Percentiles rank a stretch among this genome's conserved stretches.
phyloP scores from a whole-genome alignment of 2,888 invertebrate genomes.

The Elysia crispata region DNA sequence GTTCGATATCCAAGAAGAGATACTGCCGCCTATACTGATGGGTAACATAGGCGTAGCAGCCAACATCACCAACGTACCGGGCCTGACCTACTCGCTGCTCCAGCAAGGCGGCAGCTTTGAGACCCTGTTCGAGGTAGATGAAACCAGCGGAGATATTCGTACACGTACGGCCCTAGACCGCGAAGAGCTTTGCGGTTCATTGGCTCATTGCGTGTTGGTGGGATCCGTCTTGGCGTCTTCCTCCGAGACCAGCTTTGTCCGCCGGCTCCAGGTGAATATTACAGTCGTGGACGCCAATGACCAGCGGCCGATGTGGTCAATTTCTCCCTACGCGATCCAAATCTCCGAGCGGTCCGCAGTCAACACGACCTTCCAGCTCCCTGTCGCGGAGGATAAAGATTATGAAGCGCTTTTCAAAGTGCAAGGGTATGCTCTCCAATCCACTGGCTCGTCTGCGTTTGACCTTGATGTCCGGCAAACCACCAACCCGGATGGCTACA shows the following conservation, averaged over 20 bases:
- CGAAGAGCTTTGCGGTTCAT: constrained; percentile 50
- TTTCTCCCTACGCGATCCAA: constrained; percentile 42
- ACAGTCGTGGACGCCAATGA: constrained; percentile 53
- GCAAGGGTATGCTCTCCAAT: constrained; percentile 48
- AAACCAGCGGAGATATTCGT: constrained; percentile 50
- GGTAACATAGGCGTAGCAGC: constrained; percentile 48
- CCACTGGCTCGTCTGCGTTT: constrained; percentile 27
- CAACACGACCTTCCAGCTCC: constrained; percentile 48
- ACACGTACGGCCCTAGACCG: constrained; percentile 48
- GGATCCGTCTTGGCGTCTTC: constrained; percentile 50
- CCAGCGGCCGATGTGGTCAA: constrained; percentile 47
- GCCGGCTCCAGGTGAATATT: constrained; percentile 49
- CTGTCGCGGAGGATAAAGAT: constrained; percentile 51
- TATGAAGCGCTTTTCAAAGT: constrained; percentile 47
- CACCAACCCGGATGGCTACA: constrained; percentile 28
- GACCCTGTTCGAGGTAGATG: constrained; percentile 49
- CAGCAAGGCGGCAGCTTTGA: constrained; percentile 6
- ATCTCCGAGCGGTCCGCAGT: constrained; percentile 47
- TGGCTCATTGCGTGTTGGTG: constrained; percentile 46
- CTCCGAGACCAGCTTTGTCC: constrained; percentile 47
- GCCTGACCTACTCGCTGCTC: constrained; percentile 28
- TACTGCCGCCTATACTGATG: constrained; percentile 33
- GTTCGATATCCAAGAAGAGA: constrained; percentile 49
- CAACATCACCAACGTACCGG: constrained; percentile 32
- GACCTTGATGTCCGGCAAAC: constrained; percentile 29